Evolutionary conservation across 2,888 invertebrate genomes (phyloP).

Genomic region (Colletes collaris): DNA sequence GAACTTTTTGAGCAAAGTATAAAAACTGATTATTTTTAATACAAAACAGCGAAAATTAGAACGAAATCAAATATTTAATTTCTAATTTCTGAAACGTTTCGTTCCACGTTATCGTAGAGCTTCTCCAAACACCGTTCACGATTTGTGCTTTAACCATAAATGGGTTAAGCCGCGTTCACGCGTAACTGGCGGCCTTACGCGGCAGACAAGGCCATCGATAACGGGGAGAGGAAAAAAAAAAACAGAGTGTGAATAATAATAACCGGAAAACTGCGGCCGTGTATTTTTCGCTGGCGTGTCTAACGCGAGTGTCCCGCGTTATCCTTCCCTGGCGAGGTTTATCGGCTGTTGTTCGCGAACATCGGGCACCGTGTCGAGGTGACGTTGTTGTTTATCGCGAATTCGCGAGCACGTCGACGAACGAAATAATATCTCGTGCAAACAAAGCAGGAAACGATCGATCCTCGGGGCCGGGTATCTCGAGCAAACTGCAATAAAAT

Average conservation of each 20-base stretch:
- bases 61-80: too few relatives aligned
- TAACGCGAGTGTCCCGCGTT: not conserved
- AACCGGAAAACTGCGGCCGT: slow-evolving; percentile 48
- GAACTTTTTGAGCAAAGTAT: too few relatives aligned
- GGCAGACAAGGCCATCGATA: slow-evolving; percentile 34
- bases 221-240: not conserved
- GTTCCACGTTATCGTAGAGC: too few relatives aligned
- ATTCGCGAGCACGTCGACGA: not conserved
- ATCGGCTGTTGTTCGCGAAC: not conserved
- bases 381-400: slow-evolving; percentile 14
- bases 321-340: not conserved
- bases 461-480: slow-evolving; percentile 15
- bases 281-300: slow-evolving; percentile 3
- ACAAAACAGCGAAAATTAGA: too few relatives aligned
- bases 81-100: too few relatives aligned
- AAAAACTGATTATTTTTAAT: too few relatives aligned
- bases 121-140: too few relatives aligned
- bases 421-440: not conserved
- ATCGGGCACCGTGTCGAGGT: not conserved
- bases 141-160: too few relatives aligned
- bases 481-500: slow-evolving; percentile 28
- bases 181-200: not conserved
- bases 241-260: slow-evolving; percentile 39
- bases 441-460: slow-evolving; percentile 11
- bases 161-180: not conserved